Evolutionary conservation across 2,113 vertebrate species (phyloP).

Genomic region (Cepphus grylle): DNA sequence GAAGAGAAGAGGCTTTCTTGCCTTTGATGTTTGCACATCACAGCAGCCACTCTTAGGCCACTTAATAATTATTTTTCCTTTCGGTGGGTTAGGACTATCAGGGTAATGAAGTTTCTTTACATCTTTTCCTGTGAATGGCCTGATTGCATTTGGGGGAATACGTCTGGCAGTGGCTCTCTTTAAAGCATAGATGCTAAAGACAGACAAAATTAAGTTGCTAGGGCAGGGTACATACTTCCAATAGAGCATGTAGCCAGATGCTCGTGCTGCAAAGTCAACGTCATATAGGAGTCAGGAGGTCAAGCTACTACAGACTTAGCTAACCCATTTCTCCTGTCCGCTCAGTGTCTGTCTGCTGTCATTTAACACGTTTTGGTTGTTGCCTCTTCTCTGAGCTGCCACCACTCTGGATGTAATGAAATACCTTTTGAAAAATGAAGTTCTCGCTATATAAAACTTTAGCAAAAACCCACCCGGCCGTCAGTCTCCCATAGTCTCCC

Average conservation of each 20-base stretch:
- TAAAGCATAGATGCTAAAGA: neutral
- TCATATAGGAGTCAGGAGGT: neutral
- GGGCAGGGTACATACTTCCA: neutral
- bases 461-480: neutral
- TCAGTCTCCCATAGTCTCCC: neutral
- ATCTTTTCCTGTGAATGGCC: neutral
- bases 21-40: neutral
- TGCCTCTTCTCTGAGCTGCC: neutral
- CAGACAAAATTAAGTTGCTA: neutral
- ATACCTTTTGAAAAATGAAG: neutral
- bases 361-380: neutral
- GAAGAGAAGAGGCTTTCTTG: neutral
- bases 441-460: neutral
- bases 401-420: neutral
- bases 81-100: neutral
- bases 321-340: neutral
- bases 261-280: neutral
- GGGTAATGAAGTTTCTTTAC: neutral
- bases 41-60: neutral
- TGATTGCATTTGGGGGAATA: neutral
- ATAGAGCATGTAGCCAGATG: neutral
- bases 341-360: neutral
- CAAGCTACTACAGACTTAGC: neutral
- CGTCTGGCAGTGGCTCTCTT: neutral
- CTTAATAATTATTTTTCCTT: neutral